These are phyloP conservation scores for Anneissia japonica DNA, from an alignment of 35 echinoderm and acorn worm species.

Conservation along the genomic window DNA sequence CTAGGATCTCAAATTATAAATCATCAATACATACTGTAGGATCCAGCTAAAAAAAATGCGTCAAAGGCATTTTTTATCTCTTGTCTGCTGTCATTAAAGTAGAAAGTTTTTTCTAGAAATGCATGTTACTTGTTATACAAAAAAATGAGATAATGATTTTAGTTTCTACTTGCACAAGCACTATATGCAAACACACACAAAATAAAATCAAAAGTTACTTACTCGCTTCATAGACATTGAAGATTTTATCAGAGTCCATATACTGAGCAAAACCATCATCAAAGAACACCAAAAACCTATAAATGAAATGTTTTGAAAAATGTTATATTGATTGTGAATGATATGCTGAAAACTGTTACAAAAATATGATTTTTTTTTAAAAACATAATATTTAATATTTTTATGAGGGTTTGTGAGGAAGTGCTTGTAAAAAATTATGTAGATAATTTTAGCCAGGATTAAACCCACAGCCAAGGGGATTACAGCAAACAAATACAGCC, in stretches of 20 bases:
- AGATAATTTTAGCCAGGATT: neutral
- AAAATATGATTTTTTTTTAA: neutral
- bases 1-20: too few relatives aligned
- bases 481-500: neutral
- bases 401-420: neutral
- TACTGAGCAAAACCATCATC: constrained; percentile 93
- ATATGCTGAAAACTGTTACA: neutral
- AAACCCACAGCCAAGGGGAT: neutral
- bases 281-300: constrained; percentile 80
- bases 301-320: neutral
- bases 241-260: constrained; percentile 50
- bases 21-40: too few relatives aligned
- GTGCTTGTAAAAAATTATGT: neutral
- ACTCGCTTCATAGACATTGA: constrained; percentile 74
- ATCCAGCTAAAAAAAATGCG: too few relatives aligned
- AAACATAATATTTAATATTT: neutral
- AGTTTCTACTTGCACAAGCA: too few relatives aligned
- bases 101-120: too few relatives aligned
- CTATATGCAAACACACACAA: too few relatives aligned
- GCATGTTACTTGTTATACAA: too few relatives aligned
- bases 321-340: neutral
- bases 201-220: constrained; percentile 44
- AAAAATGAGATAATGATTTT: too few relatives aligned
- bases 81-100: too few relatives aligned
- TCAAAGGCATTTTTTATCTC: too few relatives aligned